These are phyloP conservation scores for Maniola jurtina DNA, from an alignment of 1,140 invertebrate genomes.

Conservation along the genomic window DNA sequence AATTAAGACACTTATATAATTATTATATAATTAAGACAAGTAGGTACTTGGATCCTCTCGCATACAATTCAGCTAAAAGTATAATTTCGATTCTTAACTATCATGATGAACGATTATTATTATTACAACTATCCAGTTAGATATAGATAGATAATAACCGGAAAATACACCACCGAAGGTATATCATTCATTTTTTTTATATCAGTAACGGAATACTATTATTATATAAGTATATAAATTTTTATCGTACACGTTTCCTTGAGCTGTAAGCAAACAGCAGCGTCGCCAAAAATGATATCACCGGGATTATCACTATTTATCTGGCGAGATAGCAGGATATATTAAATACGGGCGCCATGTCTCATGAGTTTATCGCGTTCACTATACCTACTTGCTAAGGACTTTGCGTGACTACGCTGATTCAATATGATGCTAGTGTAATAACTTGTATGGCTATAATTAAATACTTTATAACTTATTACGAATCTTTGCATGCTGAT, in stretches of 20 bases:
- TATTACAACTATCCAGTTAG: too few species aligned
- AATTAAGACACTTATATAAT: too few species aligned
- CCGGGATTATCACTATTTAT: constrained; percentile 61
- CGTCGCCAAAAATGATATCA: constrained; percentile 56
- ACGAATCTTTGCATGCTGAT: neutral
- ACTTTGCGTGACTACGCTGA: constrained; percentile 24
- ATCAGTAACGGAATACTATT: neutral
- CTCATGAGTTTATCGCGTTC: constrained; percentile 26
- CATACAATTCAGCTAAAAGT: too few species aligned
- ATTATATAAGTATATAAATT: neutral
- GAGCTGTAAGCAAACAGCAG: constrained; percentile 43
- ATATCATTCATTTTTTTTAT: too few species aligned
- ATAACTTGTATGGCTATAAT: neutral
- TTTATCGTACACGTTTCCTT: constrained; percentile 17
- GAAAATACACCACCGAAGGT: too few species aligned
- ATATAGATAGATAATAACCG: too few species aligned
- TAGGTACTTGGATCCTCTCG: too few species aligned
- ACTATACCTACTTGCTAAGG: constrained; percentile 22
- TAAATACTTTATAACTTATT: neutral
- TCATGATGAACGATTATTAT: too few species aligned
- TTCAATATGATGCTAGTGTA: constrained; percentile 11
- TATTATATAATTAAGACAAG: too few species aligned
- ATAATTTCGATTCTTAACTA: too few species aligned
- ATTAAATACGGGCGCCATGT: constrained; percentile 43
- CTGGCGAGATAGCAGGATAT: constrained; percentile 39